Evolutionary conservation across 2,113 vertebrate species (phyloP), one percentile per base, ranked within the genome.

Genomic region (Osmerus mordax): DNA sequence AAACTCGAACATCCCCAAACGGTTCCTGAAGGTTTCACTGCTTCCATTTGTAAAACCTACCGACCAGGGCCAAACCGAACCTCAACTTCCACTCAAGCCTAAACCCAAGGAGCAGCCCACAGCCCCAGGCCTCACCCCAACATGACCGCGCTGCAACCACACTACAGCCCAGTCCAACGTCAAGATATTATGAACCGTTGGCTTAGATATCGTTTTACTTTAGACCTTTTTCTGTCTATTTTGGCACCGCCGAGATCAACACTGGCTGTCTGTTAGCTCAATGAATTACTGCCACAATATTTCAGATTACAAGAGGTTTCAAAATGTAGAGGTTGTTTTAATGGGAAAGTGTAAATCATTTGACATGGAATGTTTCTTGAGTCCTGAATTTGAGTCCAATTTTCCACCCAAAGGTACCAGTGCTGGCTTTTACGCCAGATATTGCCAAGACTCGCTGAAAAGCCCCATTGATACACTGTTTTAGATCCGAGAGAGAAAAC

Each of bases 121-220:
- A 84, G 85, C 78, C 84, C 67, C 76, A 81, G 82, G 79, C 75
- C 78, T 83, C 78, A 86, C 85, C 82, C 86, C 83, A 87, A 75
- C 56, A 65, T 77, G 78, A 88, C 85, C 85, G 29, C 81, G 74
- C 51, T 59, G 14, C 77, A 75, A 88, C 85, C 85, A 51, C 82
- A 76, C 63, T 64, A 21, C 69, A 79, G 65, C 2, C 23, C 0
- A 0, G 58, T 58, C 60, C 73, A 71, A 78, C 25, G 11, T 74
- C 76, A 73, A 86, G 75, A 87, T 84, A 67, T 82, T 78, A 65
- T 79, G 80, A 85, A 74, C 83, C 73, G 79, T 72, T 41, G 79
- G 81, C 82, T 62, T 52, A 80, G 68, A 84, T 82, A 84, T 85
- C 84, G 75, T 83, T 88, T 87, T 82, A 84, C 78, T 87, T 83